Conservation (phyloP, 2,113 vertebrate genomes). For the Condylura cristata region DNA sequence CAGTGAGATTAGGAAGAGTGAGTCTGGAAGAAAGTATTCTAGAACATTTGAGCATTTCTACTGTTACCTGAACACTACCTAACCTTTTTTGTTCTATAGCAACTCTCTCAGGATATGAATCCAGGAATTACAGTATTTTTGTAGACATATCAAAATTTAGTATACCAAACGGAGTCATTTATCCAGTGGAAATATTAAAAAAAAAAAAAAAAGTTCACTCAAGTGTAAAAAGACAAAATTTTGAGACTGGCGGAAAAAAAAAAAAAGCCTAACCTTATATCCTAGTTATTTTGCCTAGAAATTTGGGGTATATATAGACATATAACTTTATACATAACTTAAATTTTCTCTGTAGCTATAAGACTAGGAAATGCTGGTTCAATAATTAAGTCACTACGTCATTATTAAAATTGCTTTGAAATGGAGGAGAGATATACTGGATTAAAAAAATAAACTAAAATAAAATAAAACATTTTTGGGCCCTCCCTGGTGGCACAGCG, state of each 20-base stretch:
- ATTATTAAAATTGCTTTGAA: neutral
- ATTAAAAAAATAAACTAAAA: too few species aligned
- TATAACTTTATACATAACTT: neutral
- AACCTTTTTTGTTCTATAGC: too few species aligned
- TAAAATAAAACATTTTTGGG: too few species aligned
- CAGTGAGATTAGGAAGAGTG: neutral
- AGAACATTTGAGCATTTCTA: neutral
- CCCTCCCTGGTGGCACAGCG: too few species aligned
- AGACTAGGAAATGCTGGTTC: neutral
- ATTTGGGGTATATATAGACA: neutral
- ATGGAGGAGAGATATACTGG: neutral
- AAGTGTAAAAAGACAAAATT: neutral
- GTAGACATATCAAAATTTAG: neutral
- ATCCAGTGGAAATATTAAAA: neutral
- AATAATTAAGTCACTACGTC: neutral
- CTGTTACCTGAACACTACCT: too few species aligned
- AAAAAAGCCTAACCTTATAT: neutral
- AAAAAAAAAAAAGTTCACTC: neutral
- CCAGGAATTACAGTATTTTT: neutral
- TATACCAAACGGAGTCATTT: neutral
- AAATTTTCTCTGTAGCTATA: neutral
- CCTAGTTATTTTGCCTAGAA: neutral
- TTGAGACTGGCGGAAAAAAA: rapidly evolving
- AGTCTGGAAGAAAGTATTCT: neutral
- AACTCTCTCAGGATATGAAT: neutral